Conservation (phyloP, 2,113 vertebrate genomes). For the Pollachius pollachius region DNA sequence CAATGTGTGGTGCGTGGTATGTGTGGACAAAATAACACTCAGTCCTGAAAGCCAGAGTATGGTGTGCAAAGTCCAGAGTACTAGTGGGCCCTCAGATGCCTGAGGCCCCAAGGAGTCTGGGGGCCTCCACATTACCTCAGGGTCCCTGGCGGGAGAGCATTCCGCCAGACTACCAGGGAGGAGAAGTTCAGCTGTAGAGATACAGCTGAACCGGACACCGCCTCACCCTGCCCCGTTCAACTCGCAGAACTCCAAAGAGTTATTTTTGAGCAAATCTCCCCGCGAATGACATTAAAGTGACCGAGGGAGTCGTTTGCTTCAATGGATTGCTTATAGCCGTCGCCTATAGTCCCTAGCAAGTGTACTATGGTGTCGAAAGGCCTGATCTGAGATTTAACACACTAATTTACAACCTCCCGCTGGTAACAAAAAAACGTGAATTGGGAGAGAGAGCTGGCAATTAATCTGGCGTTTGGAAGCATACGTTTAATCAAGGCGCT, state of each 20-base stretch:
- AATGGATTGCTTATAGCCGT: background rate
- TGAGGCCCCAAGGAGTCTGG: slow-evolving; percentile 42
- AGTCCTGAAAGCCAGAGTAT: slow-evolving; percentile 38
- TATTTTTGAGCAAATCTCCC: background rate
- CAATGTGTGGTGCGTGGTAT: slow-evolving; percentile 7
- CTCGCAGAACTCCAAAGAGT: no score
- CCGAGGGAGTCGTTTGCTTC: background rate
- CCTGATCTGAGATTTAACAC: background rate
- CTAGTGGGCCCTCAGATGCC: slow-evolving; percentile 42
- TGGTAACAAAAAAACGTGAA: background rate
- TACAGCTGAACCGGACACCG: no score
- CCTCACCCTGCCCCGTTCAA: background rate
- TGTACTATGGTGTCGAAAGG: no score
- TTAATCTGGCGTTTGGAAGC: background rate
- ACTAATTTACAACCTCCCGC: background rate
- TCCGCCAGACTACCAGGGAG: slow-evolving; percentile 22
- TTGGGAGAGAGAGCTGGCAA: background rate
- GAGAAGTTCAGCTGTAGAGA: background rate
- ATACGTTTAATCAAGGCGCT: background rate
- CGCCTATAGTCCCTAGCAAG: no score
- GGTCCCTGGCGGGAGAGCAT: slow-evolving; percentile 42
- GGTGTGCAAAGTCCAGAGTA: slow-evolving; percentile 43
- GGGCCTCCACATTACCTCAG: slow-evolving; percentile 46
- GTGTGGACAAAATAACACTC: slow-evolving; percentile 37
- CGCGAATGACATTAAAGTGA: background rate